Evolutionary conservation across 2,797 vertebrate species (phyloP), one percentile per base, ranked within the genome.

Genomic region (Danio aesculapii): DNA sequence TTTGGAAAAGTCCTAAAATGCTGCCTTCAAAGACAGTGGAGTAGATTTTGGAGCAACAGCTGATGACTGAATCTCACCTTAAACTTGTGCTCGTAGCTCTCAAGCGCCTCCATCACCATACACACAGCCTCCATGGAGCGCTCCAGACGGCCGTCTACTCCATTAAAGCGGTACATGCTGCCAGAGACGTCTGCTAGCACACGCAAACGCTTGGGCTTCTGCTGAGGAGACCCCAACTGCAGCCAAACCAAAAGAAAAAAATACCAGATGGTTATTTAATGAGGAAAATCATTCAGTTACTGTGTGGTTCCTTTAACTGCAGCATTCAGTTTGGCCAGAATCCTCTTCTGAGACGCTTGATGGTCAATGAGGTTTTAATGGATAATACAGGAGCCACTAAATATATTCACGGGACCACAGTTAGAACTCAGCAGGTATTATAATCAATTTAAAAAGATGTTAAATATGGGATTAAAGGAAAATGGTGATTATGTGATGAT

Each of bases 91-190:
- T 98, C 97, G 0, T 98, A 99, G 88, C 84, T 96, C 91, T 99
- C 96, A 62, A 99, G 96, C 17, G 97, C 98, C 90, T 99, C 98
- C 96, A 99, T 98, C 83, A 99, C 96, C 97, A 99, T 98, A 61
- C 97, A 99, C 76, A 97, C 96, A 0, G 97, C 97, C 91, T 99
- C 97, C 97, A 99, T 99, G 52, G 97, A 97, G 85, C 98, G 97
- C 76, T 99, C 96, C 83, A 99, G 95, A 1, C 98, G 89, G 0
- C 96, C 92, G 0, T 99, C 97, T 77, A 99, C 94, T 0, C 97
- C 97, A 0, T 99, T 99, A 88, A 99, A 99, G 87, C 97, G 97
- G 88, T 99, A 99, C 98, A 99, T 99, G 90, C 97, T 99, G 55
- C 98, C 98, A 0, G 98, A 99, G 11, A 99, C 94, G 64, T 99